These are phyloP conservation scores for Mystacornis crossleyi DNA, from an alignment of 2,113 vertebrate genomes.

Conservation along the genomic window DNA sequence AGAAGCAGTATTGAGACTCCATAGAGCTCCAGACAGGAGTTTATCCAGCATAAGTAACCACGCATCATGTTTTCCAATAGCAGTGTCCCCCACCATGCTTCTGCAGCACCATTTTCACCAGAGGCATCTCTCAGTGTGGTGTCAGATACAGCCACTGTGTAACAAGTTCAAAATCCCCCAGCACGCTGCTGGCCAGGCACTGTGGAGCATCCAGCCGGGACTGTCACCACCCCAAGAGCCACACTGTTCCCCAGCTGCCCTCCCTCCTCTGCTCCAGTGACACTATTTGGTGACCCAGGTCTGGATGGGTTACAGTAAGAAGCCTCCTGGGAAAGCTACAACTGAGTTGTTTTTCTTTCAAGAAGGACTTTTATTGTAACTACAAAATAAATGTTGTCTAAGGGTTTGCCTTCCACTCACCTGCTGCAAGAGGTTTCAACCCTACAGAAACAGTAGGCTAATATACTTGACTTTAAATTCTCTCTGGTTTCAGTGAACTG, in stretches of 20 bases:
- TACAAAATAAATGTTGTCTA: background rate
- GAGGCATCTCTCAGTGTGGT: background rate
- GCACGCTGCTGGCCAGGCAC: background rate
- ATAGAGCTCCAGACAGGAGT: background rate
- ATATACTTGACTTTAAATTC: background rate
- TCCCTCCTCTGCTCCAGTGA: rapidly evolving
- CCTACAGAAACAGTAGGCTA: background rate
- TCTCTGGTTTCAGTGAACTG: background rate
- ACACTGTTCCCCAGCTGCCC: rapidly evolving
- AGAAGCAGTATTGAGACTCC: background rate
- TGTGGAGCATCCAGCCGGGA: rapidly evolving
- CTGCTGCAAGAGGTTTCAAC: background rate
- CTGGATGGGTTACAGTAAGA: background rate
- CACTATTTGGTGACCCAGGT: background rate
- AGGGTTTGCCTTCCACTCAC: background rate
- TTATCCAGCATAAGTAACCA: background rate
- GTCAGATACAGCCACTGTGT: background rate
- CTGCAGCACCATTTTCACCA: background rate
- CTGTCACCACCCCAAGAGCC: rapidly evolving
- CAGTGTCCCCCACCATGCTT: rapidly evolving
- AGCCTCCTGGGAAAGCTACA: background rate
- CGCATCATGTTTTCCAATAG: background rate
- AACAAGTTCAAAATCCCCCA: rapidly evolving
- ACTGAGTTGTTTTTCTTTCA: background rate
- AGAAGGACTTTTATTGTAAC: background rate